A percentile compares a stretch with the other conserved stretches of the same genome.
Conservation (phyloP, 1,140 invertebrate species). For the Nixonia krombeini region DNA sequence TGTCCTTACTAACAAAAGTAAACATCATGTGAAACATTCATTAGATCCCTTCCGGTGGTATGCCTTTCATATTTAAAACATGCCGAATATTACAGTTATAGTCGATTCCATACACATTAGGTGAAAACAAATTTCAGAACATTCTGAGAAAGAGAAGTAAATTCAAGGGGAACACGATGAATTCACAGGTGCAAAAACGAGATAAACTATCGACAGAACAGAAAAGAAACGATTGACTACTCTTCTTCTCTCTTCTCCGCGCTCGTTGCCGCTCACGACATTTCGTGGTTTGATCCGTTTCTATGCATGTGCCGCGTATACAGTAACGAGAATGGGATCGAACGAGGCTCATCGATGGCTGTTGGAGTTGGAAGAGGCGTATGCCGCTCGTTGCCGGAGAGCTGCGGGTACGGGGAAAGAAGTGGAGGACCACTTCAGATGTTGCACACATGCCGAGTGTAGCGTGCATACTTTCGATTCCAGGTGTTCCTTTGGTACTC, state of each 20-base stretch:
- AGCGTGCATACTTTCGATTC: neutral
- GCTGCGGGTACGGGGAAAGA: constrained; percentile 1
- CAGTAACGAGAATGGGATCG: constrained; percentile 16
- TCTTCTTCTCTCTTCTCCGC: constrained; percentile 7
- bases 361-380: neutral
- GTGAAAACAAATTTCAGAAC: too few relatives aligned
- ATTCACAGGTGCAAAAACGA: too few relatives aligned
- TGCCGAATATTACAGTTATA: too few relatives aligned
- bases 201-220: too few relatives aligned
- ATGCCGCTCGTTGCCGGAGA: neutral
- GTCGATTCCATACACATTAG: too few relatives aligned
- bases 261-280: neutral
- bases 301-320: constrained; percentile 17
- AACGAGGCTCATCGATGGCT: constrained; percentile 1
- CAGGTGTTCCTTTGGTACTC: constrained; percentile 7
- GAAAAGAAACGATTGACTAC: too few relatives aligned
- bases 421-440: constrained; percentile 1
- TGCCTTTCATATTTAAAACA: too few relatives aligned
- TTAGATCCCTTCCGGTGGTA: too few relatives aligned
- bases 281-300: constrained; percentile 16
- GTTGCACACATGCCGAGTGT: neutral
- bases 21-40: too few relatives aligned
- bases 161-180: too few relatives aligned
- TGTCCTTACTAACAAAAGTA: too few relatives aligned
- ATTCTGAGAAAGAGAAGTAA: too few relatives aligned